Evolutionary conservation across 2,113 vertebrate genomes (phyloP).

Genomic region (Mesitornis unicolor): DNA sequence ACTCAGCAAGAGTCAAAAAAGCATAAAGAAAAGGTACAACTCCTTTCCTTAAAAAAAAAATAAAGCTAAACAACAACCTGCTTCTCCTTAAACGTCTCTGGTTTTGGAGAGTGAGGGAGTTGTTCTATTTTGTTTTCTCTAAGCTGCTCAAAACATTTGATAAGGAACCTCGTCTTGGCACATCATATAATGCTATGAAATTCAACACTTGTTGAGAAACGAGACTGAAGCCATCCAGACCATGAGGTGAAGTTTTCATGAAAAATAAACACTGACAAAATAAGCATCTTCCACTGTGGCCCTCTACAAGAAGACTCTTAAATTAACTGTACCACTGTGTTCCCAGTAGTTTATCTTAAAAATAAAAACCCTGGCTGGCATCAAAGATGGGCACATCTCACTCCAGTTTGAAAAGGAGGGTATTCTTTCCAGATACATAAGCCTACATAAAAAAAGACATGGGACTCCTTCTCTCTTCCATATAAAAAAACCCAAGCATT

Average conservation of each 20-base stretch:
- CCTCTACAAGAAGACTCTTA: background rate
- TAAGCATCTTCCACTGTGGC: background rate
- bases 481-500: too few relatives aligned
- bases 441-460: background rate
- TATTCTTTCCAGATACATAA: background rate
- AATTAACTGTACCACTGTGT: background rate
- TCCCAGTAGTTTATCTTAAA: background rate
- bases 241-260: background rate
- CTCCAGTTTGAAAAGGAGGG: background rate
- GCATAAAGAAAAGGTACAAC: background rate
- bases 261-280: background rate
- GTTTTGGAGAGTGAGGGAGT: too few relatives aligned
- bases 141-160: background rate
- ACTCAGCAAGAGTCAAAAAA: background rate
- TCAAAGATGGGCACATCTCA: background rate
- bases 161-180: background rate
- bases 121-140: too few relatives aligned
- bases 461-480: too few relatives aligned
- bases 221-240: background rate
- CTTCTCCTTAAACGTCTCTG: background rate
- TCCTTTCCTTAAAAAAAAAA: background rate
- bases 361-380: fast-evolving
- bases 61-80: fast-evolving
- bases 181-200: background rate
- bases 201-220: background rate